Base-by-base conservation (phyloP, 1,140 invertebrate genomes). In the Ruditapes philippinarum region DNA sequence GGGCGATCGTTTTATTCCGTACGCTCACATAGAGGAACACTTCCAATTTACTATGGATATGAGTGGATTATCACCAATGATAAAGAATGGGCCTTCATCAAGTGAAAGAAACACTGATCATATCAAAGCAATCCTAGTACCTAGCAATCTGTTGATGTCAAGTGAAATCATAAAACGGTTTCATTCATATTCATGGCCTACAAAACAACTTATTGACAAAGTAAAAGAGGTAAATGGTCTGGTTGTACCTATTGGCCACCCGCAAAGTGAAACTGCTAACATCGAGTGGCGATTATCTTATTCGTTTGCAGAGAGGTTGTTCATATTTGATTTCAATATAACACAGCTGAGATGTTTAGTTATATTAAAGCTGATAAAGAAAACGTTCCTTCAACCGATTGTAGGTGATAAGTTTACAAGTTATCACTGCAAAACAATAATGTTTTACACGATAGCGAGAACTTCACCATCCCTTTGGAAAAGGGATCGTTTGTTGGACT, bases 311-410 rank as follows among this genome's bases (percentile, higher is more conserved):
- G 79, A 81, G 51, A 81, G 79, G 40, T 9, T 38, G 12, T 36
- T 81, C 33, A 81, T 62, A 22, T 62, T 60, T 38, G 31, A 25
- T 38, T 81, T 81, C 7, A 62, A 81, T 36, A 60, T 62, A n/a
- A 81, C 57, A n/a, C 54, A 62, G 54, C 22, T 81, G 38, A 81
- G 54, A 62, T 60, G 51, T 42, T 33, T 57, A 19, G 36, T 81
- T 28, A 11, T 62, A 12, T 36, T 81, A 25, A 81, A 81, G 19
- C 31, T 81, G 57, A 65, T 81, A 28, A 81, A 33, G 22, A 60
- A 81, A 65, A 33, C 51, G 12, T 81, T 81, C 22, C n/a, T 81
- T 36, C 42, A 51, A 11, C 51, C 51, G 22, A 19, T 62, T 22
- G 33, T 81, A n/a, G 57, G 57, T 14, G 36, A 65, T 62, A 17